A percentile compares a stretch with the other conserved stretches of the same genome.
Conservation (phyloP, 1,140 invertebrate species). For the Pseudachorutes palmiensis region DNA sequence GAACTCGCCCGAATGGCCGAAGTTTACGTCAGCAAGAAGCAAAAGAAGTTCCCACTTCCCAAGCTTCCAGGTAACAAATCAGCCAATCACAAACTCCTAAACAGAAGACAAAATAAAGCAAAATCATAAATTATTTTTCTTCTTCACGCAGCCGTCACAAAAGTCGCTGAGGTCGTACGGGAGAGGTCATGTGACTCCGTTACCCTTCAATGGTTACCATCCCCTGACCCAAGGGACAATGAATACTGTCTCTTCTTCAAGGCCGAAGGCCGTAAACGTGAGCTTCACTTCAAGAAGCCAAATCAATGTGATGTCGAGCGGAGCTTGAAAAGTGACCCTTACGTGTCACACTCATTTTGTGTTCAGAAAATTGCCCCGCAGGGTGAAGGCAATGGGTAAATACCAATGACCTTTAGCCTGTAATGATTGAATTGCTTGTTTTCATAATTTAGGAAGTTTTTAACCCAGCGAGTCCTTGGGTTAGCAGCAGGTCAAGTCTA, state of each 20-base stretch:
- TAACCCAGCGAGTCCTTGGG: constrained; percentile 43
- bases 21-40: constrained; percentile 32
- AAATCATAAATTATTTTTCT: not conserved
- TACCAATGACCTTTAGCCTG: not conserved
- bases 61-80: constrained; percentile 41
- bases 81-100: not conserved
- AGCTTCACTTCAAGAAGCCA: constrained; percentile 37
- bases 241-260: constrained; percentile 43
- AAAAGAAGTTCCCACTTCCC: constrained; percentile 42
- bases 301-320: constrained; percentile 47
- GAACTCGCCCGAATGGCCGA: constrained; percentile 23
- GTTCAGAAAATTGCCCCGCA: constrained; percentile 38
- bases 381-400: not conserved
- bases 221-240: constrained; percentile 39
- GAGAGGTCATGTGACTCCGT: constrained; percentile 43
- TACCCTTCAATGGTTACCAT: constrained; percentile 45
- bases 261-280: constrained; percentile 34
- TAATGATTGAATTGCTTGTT: constrained; percentile 7
- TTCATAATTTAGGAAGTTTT: constrained; percentile 41
- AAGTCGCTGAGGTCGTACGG: constrained; percentile 16
- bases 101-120: not conserved
- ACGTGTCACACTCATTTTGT: constrained; percentile 42
- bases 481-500: constrained; percentile 43
- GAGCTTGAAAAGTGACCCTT: constrained; percentile 41
- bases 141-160: constrained; percentile 10